Conservation (phyloP, 2,797 vertebrate species). For the Melanogrammus aeglefinus region DNA sequence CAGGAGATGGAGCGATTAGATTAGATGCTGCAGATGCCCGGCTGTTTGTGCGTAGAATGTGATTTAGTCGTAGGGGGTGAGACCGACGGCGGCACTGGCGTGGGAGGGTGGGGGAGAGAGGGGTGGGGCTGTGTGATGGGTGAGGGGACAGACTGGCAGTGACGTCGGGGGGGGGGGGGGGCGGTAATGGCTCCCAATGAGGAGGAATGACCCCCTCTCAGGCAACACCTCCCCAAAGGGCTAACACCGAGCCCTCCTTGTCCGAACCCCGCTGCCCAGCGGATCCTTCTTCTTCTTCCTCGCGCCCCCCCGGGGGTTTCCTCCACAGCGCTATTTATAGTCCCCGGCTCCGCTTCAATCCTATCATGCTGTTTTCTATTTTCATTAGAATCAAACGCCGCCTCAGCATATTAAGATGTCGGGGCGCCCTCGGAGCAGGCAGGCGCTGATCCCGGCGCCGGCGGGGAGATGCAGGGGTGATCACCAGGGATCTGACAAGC, state of each 20-base stretch:
- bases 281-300: conserved; percentile 54
- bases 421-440: too few species aligned
- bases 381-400: conserved; percentile 43
- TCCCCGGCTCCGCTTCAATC: conserved; percentile 34
- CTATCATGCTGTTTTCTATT: conserved; percentile 30
- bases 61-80: conserved; percentile 66
- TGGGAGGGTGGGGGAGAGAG: background rate
- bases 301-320: conserved; percentile 17
- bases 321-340: conserved; percentile 53
- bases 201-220: conserved; percentile 64
- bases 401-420: conserved; percentile 37
- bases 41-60: conserved; percentile 66
- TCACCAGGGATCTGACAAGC: conserved; percentile 28
- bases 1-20: conserved; percentile 71
- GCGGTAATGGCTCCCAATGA: conserved; percentile 69
- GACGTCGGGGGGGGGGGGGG: conserved; percentile 16
- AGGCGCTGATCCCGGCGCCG: background rate
- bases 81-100: conserved; percentile 39
- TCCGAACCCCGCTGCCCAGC: conserved; percentile 56
- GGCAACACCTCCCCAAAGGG: conserved; percentile 25
- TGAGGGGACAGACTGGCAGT: conserved; percentile 67
- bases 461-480: conserved; percentile 21
- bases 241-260: conserved; percentile 41
- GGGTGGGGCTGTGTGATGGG: conserved; percentile 62
- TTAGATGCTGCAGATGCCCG: conserved; percentile 63